These are phyloP conservation scores for Dromaius novaehollandiae DNA, from an alignment of 2,113 vertebrate genomes.

Conservation along the genomic window DNA sequence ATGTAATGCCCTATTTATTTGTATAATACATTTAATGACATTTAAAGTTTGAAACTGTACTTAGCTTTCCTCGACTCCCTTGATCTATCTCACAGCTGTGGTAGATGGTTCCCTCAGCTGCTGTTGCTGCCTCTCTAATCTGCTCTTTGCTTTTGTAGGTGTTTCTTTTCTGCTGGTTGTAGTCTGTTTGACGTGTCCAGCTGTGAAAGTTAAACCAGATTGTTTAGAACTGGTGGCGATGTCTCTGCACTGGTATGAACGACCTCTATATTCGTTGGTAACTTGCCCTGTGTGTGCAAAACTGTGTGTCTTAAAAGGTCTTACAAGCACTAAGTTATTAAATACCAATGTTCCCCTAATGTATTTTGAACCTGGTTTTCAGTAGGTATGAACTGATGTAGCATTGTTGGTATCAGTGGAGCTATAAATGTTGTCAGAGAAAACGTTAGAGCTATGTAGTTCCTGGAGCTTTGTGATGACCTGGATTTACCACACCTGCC, in stretches of 20 bases:
- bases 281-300: neutral
- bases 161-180: constrained; percentile 51
- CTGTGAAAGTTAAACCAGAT: neutral
- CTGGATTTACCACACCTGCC: neutral
- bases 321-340: neutral
- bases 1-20: constrained; percentile 19
- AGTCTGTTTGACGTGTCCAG: constrained; percentile 25
- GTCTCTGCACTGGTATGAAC: neutral
- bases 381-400: neutral
- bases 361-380: neutral
- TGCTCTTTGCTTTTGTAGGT: constrained; percentile 23
- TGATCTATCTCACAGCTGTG: neutral
- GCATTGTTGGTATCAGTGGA: neutral
- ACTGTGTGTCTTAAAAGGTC: neutral
- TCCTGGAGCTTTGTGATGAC: neutral
- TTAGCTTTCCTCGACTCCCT: constrained; percentile 13
- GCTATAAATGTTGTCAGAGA: neutral
- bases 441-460: neutral
- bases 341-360: neutral
- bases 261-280: neutral
- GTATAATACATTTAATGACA: neutral
- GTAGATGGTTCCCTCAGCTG: constrained; percentile 24
- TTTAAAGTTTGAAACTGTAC: constrained; percentile 18
- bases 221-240: neutral
- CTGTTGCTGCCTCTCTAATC: constrained; percentile 6